Evolutionary conservation across 2,113 vertebrate species (phyloP).

Genomic region (Tyto alba): DNA sequence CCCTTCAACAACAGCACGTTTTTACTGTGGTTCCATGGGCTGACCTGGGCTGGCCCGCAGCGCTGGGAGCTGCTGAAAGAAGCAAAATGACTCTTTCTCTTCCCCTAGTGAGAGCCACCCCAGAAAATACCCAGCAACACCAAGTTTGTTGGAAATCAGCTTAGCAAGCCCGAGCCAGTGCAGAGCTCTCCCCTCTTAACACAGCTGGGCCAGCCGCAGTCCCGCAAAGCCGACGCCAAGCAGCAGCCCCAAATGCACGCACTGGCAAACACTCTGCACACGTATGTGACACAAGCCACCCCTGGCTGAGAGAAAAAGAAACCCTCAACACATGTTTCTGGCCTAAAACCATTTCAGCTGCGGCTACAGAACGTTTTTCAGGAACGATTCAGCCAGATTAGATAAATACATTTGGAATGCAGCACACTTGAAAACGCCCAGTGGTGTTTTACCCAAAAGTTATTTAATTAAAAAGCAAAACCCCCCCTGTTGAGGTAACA

Average conservation of each 20-base stretch:
- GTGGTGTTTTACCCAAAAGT: neutral
- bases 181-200: neutral
- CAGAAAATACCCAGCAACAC: neutral
- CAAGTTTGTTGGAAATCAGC: neutral
- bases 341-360: neutral
- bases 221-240: neutral
- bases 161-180: neutral
- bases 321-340: neutral
- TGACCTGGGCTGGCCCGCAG: neutral
- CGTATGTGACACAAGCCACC: neutral
- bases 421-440: neutral
- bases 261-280: neutral
- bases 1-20: neutral
- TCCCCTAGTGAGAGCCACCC: neutral
- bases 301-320: neutral
- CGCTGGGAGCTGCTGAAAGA: neutral
- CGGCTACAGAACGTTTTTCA: neutral
- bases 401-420: neutral
- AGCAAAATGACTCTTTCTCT: neutral
- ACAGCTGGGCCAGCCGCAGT: neutral
- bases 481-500: neutral
- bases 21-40: neutral
- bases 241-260: neutral
- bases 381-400: neutral
- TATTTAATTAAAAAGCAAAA: neutral